phyloP scores from a whole-genome alignment of 1,140 invertebrate species.

The Teleopsis dalmanni region DNA sequence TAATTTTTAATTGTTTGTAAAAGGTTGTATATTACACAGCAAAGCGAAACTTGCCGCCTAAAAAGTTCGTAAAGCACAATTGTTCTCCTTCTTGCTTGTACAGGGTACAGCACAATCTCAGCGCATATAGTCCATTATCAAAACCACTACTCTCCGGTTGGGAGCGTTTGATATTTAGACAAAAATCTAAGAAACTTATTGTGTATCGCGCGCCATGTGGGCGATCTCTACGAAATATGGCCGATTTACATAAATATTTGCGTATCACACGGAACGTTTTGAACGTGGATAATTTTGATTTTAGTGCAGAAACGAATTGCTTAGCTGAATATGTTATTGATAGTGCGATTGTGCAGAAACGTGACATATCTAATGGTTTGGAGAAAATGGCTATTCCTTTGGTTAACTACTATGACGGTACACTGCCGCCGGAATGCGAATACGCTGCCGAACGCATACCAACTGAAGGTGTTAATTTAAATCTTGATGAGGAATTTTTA shows the following conservation, averaged over 20 bases:
- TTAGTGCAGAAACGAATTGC: conserved; percentile 69
- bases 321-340: conserved; percentile 70
- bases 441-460: conserved; percentile 81
- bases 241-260: conserved; percentile 74
- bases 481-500: conserved; percentile 78
- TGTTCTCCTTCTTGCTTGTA: conserved; percentile 61
- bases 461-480: conserved; percentile 76
- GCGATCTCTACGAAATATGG: conserved; percentile 62
- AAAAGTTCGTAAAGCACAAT: conserved; percentile 55
- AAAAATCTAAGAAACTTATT: conserved; percentile 49
- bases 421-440: conserved; percentile 73
- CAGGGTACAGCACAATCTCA: conserved; percentile 54
- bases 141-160: conserved; percentile 80
- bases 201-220: conserved; percentile 84
- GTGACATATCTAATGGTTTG: conserved; percentile 58
- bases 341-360: conserved; percentile 55
- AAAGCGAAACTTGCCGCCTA: conserved; percentile 54
- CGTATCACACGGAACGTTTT: conserved; percentile 60
- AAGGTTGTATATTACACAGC: conserved; percentile 58
- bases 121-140: conserved; percentile 69
- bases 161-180: conserved; percentile 53
- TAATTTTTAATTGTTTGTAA: conserved; percentile 3
- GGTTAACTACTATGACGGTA: conserved; percentile 82
- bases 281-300: conserved; percentile 85
- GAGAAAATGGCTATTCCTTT: conserved; percentile 84